Evolutionary conservation across 1,140 invertebrate genomes (phyloP), one percentile per base, ranked within the genome.

Genomic region (Drosophila quadrilineata): DNA sequence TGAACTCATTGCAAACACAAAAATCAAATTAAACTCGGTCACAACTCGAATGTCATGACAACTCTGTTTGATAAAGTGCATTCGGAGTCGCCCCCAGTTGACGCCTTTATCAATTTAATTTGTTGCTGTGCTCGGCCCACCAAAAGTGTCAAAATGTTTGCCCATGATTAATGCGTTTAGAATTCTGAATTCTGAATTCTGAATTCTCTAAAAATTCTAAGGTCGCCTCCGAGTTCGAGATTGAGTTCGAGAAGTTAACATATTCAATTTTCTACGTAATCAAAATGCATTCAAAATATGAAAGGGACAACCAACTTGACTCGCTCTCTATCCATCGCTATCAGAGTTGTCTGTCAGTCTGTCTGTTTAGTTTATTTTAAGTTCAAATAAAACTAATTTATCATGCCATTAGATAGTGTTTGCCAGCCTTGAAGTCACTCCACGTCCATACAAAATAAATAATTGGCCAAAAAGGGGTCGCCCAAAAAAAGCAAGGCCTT

Each of bases 211-310:
- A 38, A 6, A 24, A 22, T 50, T 29, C 35, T 9, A 38, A 56
- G 54, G 36, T 41, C 19, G 38, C 8, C 56, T 57, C 36, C 46
- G 49, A 36, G 73, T 59, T 73, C 2, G 40, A 40, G 38, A 22
- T 24, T 6, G 40, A 29, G 41, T 45, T 45, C 75, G 64, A 80
- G 43, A 80, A 80, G 52, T 73, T 76, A 66, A 84, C 77, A 73
- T 73, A 82, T 73, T 70, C 52, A 77, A 84, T 82, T 82, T 84
- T 82, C 77, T 82, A 82, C 77, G 73, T 82, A 71, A 84, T 82
- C 77, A 84, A 84, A 76, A 59, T 76, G 68, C 69, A 76, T 48
- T 69, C 57, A 50, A 73, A 77, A 84, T 82, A 85, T 84, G 70
- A 84, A 84, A 77, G 79, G 77, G 64, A 63, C 68, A 16, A 41